phyloP scores from a whole-genome alignment of 1,140 invertebrate genomes.

The Drosophila ficusphila region DNA sequence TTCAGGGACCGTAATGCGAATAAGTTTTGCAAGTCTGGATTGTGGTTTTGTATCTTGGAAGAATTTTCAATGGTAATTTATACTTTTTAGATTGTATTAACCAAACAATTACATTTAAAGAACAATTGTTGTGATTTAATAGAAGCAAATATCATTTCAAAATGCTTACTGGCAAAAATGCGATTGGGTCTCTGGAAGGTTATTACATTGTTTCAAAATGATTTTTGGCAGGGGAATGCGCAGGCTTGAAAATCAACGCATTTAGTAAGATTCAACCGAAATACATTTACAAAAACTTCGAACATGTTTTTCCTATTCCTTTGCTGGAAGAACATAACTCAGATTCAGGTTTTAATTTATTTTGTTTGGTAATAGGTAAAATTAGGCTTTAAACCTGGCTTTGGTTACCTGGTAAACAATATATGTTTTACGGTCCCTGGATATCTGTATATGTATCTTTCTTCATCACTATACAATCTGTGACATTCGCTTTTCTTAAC shows the following conservation, averaged over 20 bases:
- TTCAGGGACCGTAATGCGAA: slow-evolving; percentile 9
- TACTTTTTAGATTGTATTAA: background rate
- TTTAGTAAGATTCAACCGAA: too few species aligned
- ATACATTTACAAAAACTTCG: too few species aligned
- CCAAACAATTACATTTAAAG: background rate
- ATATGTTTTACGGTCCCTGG: slow-evolving; percentile 8
- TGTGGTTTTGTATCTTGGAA: slow-evolving; percentile 9
- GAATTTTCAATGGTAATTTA: background rate
- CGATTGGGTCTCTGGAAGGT: too few species aligned
- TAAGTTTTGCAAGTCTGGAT: background rate
- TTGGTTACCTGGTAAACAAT: background rate
- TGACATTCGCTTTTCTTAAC: background rate
- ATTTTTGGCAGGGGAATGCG: too few species aligned
- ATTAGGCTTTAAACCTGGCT: background rate
- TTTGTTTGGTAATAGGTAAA: too few species aligned
- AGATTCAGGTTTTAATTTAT: too few species aligned
- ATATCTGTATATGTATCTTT: background rate
- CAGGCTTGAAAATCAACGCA: too few species aligned
- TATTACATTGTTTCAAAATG: too few species aligned
- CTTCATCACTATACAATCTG: slow-evolving; percentile 10
- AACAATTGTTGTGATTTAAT: too few species aligned
- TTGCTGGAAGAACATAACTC: too few species aligned
- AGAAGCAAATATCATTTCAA: background rate
- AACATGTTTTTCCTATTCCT: too few species aligned
- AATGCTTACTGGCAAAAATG: background rate